phyloP scores from a whole-genome alignment of 2,113 vertebrate genomes.

The Harpagus bidentatus region DNA sequence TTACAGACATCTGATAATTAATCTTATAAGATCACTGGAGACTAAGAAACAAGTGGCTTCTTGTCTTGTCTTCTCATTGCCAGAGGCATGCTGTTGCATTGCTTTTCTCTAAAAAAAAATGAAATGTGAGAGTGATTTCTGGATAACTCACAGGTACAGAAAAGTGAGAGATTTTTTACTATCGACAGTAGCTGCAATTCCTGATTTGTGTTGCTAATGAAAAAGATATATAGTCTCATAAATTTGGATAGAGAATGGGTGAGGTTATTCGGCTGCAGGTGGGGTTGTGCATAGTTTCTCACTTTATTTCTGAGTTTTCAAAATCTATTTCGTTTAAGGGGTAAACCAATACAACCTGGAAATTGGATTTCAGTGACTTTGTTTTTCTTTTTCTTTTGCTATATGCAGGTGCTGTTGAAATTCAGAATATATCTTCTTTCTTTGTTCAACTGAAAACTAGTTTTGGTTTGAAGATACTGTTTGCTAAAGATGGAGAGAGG shows the following conservation, averaged over 20 bases:
- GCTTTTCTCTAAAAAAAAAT: neutral
- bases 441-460: constrained; percentile 87
- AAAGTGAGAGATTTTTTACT: neutral
- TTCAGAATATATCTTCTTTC: constrained; percentile 88
- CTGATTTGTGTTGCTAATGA: neutral
- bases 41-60: neutral
- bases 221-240: neutral
- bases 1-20: neutral
- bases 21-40: neutral
- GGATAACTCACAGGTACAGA: neutral
- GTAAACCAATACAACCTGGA: neutral
- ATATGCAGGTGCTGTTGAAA: constrained; percentile 79
- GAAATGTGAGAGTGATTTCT: neutral
- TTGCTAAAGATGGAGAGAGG: constrained; percentile 86
- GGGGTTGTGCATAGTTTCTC: neutral
- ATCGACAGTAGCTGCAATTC: neutral
- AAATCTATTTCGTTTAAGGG: neutral
- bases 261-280: neutral
- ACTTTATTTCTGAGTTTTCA: neutral
- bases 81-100: neutral
- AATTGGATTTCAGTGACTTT: neutral
- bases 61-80: neutral
- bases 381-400: constrained; percentile 1
- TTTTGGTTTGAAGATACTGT: constrained; percentile 88
- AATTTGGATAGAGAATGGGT: neutral